Evolutionary conservation across 2,888 invertebrate genomes (phyloP).

Genomic region (Epistrophella euchroma): DNA sequence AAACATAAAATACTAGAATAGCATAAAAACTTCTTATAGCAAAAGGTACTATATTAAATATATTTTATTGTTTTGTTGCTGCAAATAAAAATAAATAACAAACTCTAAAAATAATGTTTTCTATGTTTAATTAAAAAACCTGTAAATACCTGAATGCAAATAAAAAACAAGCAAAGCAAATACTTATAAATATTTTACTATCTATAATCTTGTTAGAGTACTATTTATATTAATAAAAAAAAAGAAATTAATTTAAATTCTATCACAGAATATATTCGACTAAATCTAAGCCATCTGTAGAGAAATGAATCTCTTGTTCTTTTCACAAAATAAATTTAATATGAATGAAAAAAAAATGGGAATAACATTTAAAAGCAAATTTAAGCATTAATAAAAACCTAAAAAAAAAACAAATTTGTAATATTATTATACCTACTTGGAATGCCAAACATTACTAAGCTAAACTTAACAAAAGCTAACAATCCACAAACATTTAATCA

Average conservation of each 20-base stretch:
- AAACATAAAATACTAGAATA: slow-evolving; percentile 27
- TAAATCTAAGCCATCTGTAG: slow-evolving; percentile 45
- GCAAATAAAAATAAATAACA: slow-evolving; percentile 19
- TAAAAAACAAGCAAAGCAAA: slow-evolving; percentile 47
- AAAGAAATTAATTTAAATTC: slow-evolving; percentile 47
- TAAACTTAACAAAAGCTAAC: too few relatives aligned
- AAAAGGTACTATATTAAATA: slow-evolving; percentile 37
- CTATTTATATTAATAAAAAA: slow-evolving; percentile 58
- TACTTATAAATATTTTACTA: slow-evolving; percentile 64
- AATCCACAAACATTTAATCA: too few relatives aligned
- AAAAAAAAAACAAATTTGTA: slow-evolving; percentile 37
- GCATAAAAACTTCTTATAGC: slow-evolving; percentile 52
- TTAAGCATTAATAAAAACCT: slow-evolving; percentile 67
- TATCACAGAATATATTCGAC: slow-evolving; percentile 42
- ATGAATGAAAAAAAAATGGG: slow-evolving; percentile 50
- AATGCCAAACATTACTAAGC: neutral
- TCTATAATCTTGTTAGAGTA: slow-evolving; percentile 64
- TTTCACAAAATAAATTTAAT: slow-evolving; percentile 59
- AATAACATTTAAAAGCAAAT: slow-evolving; percentile 58
- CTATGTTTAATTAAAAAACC: slow-evolving; percentile 30
- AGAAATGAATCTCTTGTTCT: slow-evolving; percentile 60
- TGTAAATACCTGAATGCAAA: slow-evolving; percentile 64
- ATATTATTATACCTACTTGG: slow-evolving; percentile 27
- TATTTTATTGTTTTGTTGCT: slow-evolving; percentile 49
- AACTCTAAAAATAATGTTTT: slow-evolving; percentile 23